phyloP scores from a whole-genome alignment of 2,113 vertebrate species.

The Vulpes vulpes region DNA sequence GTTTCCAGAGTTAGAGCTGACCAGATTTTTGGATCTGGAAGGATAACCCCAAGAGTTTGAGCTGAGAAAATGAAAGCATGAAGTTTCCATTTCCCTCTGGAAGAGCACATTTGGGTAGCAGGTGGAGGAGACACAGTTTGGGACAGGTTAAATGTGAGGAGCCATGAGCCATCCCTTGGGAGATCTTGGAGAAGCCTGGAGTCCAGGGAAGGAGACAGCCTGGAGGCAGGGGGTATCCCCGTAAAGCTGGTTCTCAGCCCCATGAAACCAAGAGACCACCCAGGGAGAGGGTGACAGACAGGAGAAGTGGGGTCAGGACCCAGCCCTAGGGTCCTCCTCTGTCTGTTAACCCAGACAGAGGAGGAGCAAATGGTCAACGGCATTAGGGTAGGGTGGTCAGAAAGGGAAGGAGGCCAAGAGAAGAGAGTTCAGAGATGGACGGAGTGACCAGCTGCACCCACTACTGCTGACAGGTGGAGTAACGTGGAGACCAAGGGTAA shows the following conservation, averaged over 20 bases:
- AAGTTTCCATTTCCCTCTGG: not conserved
- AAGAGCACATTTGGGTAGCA: not conserved
- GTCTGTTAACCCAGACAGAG: no score
- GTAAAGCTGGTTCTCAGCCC: not conserved
- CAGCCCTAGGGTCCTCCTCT: fast-evolving
- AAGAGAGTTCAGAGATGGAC: fast-evolving
- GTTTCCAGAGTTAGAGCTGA: not conserved
- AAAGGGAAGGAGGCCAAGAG: not conserved
- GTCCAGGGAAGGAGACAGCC: not conserved
- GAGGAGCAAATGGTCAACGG: not conserved
- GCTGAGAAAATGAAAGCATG: not conserved
- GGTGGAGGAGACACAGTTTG: fast-evolving
- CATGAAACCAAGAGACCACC: not conserved
- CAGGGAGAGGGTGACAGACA: not conserved
- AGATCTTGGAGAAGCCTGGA: not conserved
- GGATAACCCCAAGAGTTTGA: not conserved
- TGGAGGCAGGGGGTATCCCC: not conserved
- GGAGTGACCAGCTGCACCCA: not conserved
- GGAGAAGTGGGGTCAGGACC: not conserved
- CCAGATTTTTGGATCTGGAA: not conserved
- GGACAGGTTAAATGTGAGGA: not conserved
- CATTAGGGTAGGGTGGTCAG: not conserved
- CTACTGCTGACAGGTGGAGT: not conserved
- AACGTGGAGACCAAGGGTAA: no score
- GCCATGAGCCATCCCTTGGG: not conserved